These are phyloP conservation scores for Triplophysa yarkandensis DNA, from an alignment of 2,797 vertebrate genomes.

Conservation along the genomic window DNA sequence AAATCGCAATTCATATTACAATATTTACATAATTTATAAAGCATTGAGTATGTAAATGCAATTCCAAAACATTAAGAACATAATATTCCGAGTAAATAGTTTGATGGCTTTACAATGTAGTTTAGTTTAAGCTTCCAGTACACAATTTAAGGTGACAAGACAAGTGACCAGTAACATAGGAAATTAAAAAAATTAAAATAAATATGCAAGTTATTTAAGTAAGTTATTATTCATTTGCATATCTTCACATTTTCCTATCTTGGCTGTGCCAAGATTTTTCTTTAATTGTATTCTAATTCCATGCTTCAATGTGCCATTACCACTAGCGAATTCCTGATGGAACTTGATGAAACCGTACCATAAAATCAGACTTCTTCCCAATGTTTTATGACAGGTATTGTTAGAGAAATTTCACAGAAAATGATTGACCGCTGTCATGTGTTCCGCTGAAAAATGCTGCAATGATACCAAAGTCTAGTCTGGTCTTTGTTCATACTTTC, in stretches of 20 bases:
- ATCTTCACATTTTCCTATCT: not conserved
- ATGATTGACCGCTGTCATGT: slow-evolving; percentile 11
- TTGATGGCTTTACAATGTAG: not conserved
- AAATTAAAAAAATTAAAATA: too few relatives aligned
- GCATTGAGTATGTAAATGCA: not conserved
- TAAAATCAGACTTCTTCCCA: not conserved
- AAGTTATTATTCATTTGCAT: not conserved
- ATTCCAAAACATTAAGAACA: not conserved
- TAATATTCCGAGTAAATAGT: not conserved
- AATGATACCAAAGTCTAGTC: slow-evolving; percentile 49
- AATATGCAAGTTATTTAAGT: too few relatives aligned
- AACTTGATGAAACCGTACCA: not conserved
- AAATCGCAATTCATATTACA: not conserved
- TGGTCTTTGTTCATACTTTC: slow-evolving; percentile 7
- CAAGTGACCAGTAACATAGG: too few relatives aligned
- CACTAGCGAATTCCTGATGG: not conserved
- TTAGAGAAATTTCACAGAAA: slow-evolving; percentile 37
- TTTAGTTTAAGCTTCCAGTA: too few relatives aligned
- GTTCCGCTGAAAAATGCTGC: slow-evolving; percentile 42
- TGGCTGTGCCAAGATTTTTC: not conserved
- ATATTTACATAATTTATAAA: not conserved
- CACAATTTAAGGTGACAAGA: too few relatives aligned
- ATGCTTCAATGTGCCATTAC: not conserved
- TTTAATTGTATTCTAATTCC: not conserved
- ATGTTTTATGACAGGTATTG: slow-evolving; percentile 1